A percentile compares a stretch with the other conserved stretches of the same genome.
phyloP scores from a whole-genome alignment of 2,797 vertebrate genomes.

The Tenualosa thibaudeaui region DNA sequence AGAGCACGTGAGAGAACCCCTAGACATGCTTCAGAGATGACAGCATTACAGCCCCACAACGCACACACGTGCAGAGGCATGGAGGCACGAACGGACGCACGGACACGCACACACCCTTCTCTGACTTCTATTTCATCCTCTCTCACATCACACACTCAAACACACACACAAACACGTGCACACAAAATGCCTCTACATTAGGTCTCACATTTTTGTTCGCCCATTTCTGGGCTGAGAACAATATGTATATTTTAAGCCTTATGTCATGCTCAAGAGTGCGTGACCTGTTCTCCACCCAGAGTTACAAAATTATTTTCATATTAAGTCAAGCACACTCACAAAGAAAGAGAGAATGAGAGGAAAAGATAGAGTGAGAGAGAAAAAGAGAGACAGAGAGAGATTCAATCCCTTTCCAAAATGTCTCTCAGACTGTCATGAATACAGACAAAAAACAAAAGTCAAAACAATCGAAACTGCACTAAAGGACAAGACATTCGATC shows the following conservation, averaged over 20 bases:
- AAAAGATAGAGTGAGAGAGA: neutral
- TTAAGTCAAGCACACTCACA: neutral
- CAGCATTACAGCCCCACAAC: conserved; percentile 41
- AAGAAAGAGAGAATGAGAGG: neutral
- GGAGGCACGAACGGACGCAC: conserved; percentile 24
- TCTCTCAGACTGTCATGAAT: neutral
- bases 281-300: neutral
- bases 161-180: neutral
- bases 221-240: neutral
- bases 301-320: neutral
- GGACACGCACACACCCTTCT: neutral
- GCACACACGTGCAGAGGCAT: conserved; percentile 32
- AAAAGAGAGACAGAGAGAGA: neutral
- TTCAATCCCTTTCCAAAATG: neutral
- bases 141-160: neutral
- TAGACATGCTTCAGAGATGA: conserved; percentile 52
- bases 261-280: neutral
- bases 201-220: neutral
- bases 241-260: neutral
- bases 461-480: neutral
- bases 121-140: neutral
- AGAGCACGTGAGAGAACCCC: conserved; percentile 11
- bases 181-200: neutral
- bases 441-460: neutral
- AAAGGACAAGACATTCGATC: conserved; percentile 9